Evolutionary conservation across 1,140 invertebrate species (phyloP), one percentile per base, ranked within the genome.

Genomic region (Atta colombica): DNA sequence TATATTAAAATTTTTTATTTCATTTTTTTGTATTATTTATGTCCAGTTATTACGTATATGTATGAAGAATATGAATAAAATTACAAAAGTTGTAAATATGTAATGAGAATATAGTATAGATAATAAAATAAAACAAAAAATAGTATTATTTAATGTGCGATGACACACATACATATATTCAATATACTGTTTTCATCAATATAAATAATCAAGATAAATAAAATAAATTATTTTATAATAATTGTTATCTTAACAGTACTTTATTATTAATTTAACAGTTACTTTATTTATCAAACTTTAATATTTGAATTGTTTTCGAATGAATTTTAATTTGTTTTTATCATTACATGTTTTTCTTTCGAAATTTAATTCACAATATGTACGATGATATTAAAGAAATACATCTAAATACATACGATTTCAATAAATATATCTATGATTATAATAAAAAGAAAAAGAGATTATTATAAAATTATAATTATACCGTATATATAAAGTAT

Each of bases 401-500:
- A 65, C 28, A 31, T 31, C 28, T 31, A 25, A 25, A 25, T 25
- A 25, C 25, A 25, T 25, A 31, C 3, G 28, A 31, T 31, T 25
- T 0, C 28, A 31, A 31, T 31, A 31, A 31, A 31, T 10, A 31
- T 5, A 49, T 60, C 12, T 77, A 18, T 35, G 5, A 72, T 53
- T 35, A 2, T 58, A 39, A 35, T 55, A 55, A 60, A 55, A 60
- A 77, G 16, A 6, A 12, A 55, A 31, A 10, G 1, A 77, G 31
- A 39, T 60, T 55, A 55, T 55, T 55, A 74, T 55, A 74, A 55
- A 74, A 55, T 74, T 35, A 74, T 55, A 58, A 74, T 77, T 58
- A 28, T 28, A 45, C 7, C 39, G 25, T 77, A 39, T 39, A 39
- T 39, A 39, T 39, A 77, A 65, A 77, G 58, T 82, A 71, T 81